Conservation (phyloP, 2,888 invertebrate genomes). For the Agrenia bidenticulata region DNA sequence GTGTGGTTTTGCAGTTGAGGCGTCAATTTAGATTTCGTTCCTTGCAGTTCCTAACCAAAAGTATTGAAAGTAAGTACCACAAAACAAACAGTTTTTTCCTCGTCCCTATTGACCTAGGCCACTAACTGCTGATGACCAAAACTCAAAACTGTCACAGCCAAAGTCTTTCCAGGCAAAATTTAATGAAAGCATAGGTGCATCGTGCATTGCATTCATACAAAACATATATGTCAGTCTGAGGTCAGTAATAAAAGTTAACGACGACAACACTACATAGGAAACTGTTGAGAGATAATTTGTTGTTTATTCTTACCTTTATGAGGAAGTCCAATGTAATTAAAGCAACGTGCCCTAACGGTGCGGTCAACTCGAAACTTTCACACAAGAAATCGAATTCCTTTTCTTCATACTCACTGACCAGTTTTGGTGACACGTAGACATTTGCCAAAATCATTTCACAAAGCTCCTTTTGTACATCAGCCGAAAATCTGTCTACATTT, state of each 20-base stretch:
- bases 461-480: constrained; percentile 20
- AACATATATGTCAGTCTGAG: too few relatives aligned
- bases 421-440: constrained; percentile 47
- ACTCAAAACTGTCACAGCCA: neutral
- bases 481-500: constrained; percentile 15
- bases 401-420: constrained; percentile 37
- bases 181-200: neutral
- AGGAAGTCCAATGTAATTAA: constrained; percentile 36
- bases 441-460: constrained; percentile 34
- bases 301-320: constrained; percentile 44
- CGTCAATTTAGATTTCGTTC: constrained; percentile 38
- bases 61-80: constrained; percentile 10
- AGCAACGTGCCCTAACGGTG: constrained; percentile 19
- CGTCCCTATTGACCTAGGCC: too few relatives aligned
- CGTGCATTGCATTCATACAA: neutral
- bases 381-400: constrained; percentile 27
- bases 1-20: constrained; percentile 35
- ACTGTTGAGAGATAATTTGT: too few relatives aligned
- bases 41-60: constrained; percentile 25
- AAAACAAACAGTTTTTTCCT: neutral
- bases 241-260: neutral
- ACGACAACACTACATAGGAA: too few relatives aligned
- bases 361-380: constrained; percentile 26
- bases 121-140: too few relatives aligned
- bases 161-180: neutral